phyloP scores from a whole-genome alignment of 2,797 vertebrate genomes.

The Halcyon smyrnensis region DNA sequence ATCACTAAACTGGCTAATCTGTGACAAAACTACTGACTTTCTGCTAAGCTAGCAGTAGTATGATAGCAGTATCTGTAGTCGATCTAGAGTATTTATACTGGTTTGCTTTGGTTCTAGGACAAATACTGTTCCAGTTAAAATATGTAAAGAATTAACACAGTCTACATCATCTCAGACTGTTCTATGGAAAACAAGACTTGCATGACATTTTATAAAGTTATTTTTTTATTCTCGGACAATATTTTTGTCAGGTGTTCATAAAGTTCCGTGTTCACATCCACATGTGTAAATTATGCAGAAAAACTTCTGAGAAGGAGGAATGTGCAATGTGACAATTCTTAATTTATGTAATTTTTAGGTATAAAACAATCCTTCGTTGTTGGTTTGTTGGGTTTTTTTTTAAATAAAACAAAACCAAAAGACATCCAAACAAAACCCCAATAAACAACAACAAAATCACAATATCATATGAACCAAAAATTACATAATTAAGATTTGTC shows the following conservation, averaged over 20 bases:
- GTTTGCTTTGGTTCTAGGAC: not conserved
- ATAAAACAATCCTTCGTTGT: not conserved
- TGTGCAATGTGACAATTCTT: not conserved
- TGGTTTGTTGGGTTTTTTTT: no score
- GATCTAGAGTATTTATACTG: not conserved
- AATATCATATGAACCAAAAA: not conserved
- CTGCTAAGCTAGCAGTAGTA: not conserved
- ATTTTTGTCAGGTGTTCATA: not conserved
- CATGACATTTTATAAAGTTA: not conserved
- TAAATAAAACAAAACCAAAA: not conserved
- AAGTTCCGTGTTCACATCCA: not conserved
- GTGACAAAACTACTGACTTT: not conserved
- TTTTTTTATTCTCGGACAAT: not conserved
- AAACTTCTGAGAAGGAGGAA: not conserved
- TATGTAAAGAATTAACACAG: not conserved
- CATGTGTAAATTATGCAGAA: fast-evolving
- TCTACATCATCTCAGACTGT: not conserved
- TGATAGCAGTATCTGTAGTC: not conserved
- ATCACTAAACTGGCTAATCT: not conserved
- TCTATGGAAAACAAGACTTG: not conserved
- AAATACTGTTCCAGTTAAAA: not conserved
- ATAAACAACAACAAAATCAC: not conserved
- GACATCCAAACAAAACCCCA: not conserved
- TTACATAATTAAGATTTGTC: not conserved
- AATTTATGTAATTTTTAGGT: not conserved